phyloP scores from a whole-genome alignment of 2,888 invertebrate species.

The Empis livida region DNA sequence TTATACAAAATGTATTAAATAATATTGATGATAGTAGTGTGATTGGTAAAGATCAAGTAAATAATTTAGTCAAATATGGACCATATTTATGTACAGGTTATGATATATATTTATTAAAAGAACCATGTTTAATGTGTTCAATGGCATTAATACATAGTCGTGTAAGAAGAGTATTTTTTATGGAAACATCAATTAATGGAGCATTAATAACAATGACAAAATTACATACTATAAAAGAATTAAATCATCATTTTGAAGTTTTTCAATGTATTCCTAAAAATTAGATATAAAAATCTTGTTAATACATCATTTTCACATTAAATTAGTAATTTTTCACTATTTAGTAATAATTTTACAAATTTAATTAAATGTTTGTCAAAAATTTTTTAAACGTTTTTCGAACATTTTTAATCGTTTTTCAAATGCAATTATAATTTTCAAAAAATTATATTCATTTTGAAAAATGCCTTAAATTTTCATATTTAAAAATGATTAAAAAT shows the following conservation, averaged over 20 bases:
- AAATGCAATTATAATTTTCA: too few species aligned
- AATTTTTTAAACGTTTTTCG: too few species aligned
- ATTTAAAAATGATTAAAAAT: too few species aligned
- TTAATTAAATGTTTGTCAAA: too few species aligned
- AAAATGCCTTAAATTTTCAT: too few species aligned
- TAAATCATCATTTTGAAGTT: constrained; percentile 90
- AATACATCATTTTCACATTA: too few species aligned
- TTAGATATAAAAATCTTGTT: too few species aligned
- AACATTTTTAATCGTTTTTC: too few species aligned
- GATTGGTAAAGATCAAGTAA: constrained; percentile 14
- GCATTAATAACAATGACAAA: constrained; percentile 58
- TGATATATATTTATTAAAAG: constrained; percentile 65
- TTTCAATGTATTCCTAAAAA: constrained; percentile 40
- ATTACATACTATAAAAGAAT: constrained; percentile 59
- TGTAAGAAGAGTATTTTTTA: constrained; percentile 67
- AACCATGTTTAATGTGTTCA: constrained; percentile 90
- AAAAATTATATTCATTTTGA: too few species aligned
- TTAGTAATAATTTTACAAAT: too few species aligned
- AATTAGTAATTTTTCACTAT: too few species aligned
- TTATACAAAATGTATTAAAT: constrained; percentile 24
- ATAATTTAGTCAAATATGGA: constrained; percentile 36
- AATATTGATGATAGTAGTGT: not conserved
- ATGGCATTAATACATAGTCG: constrained; percentile 94
- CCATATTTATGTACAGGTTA: constrained; percentile 82
- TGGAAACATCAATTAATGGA: constrained; percentile 44